phyloP scores from a whole-genome alignment of 2,888 invertebrate species.

The Beris chalybata region DNA sequence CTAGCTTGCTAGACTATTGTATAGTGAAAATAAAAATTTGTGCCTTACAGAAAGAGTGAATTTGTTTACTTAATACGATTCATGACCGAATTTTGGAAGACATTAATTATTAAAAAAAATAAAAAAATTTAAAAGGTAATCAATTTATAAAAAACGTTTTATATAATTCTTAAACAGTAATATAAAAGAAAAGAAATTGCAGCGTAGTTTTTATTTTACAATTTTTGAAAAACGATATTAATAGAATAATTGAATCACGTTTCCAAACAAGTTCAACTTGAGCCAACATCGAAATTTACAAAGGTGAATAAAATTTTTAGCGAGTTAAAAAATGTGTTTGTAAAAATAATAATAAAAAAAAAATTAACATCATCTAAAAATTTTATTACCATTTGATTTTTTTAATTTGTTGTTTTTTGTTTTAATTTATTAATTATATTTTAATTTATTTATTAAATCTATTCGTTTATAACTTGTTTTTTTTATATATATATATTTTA shows the following conservation, averaged over 20 bases:
- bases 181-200: too few species aligned
- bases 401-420: constrained; percentile 10
- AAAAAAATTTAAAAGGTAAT: background rate
- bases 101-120: background rate
- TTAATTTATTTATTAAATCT: constrained; percentile 25
- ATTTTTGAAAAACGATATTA: too few species aligned
- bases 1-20: too few species aligned
- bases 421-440: constrained; percentile 16
- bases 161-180: too few species aligned
- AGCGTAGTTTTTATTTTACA: too few species aligned
- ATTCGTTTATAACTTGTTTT: constrained; percentile 22
- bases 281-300: constrained; percentile 31
- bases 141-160: background rate
- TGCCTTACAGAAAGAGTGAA: too few species aligned
- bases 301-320: constrained; percentile 25
- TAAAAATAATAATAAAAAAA: background rate
- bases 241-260: background rate
- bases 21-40: too few species aligned
- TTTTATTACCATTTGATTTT: constrained; percentile 15
- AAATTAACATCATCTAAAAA: constrained; percentile 21
- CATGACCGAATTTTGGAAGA: background rate
- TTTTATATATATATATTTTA: constrained; percentile 9
- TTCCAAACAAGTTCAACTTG: constrained; percentile 31
- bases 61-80: constrained; percentile 2
- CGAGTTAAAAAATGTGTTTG: constrained; percentile 2